These are phyloP conservation scores for Cydia pomonella DNA, from an alignment of 1,140 invertebrate species.

Conservation along the genomic window DNA sequence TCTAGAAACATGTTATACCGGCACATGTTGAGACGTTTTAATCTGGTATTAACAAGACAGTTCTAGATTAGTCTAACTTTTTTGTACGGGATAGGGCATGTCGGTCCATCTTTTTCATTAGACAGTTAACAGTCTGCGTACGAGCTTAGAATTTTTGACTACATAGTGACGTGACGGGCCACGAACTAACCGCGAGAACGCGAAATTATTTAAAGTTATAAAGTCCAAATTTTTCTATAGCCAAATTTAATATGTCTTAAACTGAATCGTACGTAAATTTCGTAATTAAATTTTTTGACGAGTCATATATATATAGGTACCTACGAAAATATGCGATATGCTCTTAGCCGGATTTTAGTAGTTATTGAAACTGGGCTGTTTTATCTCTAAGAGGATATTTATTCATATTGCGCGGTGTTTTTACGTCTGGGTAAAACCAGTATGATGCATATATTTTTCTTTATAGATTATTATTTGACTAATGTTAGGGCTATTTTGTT, in stretches of 20 bases:
- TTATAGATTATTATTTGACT: not conserved
- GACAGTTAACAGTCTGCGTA: no score
- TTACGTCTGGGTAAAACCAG: conserved; percentile 23
- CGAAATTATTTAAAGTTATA: no score
- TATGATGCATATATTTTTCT: conserved; percentile 6
- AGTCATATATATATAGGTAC: no score
- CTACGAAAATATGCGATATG: no score
- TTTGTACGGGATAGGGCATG: not conserved
- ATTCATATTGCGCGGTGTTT: not conserved
- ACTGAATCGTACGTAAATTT: no score
- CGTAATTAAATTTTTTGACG: no score
- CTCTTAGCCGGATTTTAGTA: no score
- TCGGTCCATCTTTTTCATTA: not conserved
- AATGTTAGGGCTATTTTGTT: not conserved
- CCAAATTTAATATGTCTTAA: no score
- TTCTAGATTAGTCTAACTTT: not conserved
- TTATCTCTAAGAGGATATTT: not conserved
- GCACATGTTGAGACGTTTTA: not conserved
- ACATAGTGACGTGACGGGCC: no score
- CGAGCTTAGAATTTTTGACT: no score
- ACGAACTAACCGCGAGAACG: no score
- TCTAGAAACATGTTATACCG: conserved; percentile 18
- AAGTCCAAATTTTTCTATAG: no score
- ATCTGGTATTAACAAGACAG: not conserved
- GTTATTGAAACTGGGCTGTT: not conserved